Evolutionary conservation across 2,888 invertebrate species (phyloP).

Genomic region (Lissonota sp.): DNA sequence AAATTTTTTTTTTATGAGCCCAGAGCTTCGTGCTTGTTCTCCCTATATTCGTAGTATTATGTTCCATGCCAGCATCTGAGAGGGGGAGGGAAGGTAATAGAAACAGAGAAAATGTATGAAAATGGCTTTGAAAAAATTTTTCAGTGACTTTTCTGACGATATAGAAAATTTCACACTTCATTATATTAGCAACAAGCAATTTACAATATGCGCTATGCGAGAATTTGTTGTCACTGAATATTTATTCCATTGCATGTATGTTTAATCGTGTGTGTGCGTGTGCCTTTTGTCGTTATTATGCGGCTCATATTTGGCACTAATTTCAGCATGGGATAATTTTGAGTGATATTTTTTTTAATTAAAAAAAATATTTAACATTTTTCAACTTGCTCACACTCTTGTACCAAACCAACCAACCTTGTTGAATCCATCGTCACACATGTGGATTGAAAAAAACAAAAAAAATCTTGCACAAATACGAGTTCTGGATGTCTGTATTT

Average conservation of each 20-base stretch:
- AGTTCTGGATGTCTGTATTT: constrained; percentile 13
- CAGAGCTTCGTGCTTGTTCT: constrained; percentile 72
- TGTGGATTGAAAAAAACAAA: constrained; percentile 3
- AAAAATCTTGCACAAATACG: constrained; percentile 23
- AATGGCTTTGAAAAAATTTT: constrained; percentile 65
- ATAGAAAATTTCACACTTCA: neutral
- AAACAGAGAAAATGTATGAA: constrained; percentile 68
- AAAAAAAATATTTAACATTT: neutral
- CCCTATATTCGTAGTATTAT: constrained; percentile 81
- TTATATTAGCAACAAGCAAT: constrained; percentile 23
- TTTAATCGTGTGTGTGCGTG: constrained; percentile 35
- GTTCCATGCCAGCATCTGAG: constrained; percentile 87
- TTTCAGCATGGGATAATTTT: constrained; percentile 43
- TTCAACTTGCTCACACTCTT: neutral
- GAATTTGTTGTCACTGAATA: constrained; percentile 46
- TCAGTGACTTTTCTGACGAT: constrained; percentile 5
- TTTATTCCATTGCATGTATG: constrained; percentile 62
- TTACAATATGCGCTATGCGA: constrained; percentile 36
- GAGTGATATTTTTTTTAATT: neutral
- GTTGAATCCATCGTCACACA: constrained; percentile 2
- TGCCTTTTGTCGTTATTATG: constrained; percentile 23
- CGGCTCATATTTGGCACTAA: constrained; percentile 21
- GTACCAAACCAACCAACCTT: neutral
- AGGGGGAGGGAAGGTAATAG: constrained; percentile 86
- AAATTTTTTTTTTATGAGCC: constrained; percentile 45